Evolutionary conservation across 2,888 invertebrate species (phyloP).

Genomic region (Cheiracanthium punctorium): DNA sequence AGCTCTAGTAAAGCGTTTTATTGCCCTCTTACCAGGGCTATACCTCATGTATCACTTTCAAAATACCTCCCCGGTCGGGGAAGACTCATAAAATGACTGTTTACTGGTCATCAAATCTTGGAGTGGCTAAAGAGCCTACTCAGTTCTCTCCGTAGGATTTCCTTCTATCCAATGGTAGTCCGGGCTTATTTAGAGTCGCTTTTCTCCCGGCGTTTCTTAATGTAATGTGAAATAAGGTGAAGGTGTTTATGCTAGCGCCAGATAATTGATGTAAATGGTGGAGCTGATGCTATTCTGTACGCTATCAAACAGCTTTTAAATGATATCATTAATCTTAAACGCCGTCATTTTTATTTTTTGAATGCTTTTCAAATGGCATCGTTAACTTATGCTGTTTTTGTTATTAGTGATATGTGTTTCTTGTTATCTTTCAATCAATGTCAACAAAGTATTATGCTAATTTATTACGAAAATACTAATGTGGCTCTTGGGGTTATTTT

Average conservation of each 20-base stretch:
- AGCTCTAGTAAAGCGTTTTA: conserved; percentile 54
- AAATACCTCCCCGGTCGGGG: conserved; percentile 43
- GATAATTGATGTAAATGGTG: background rate
- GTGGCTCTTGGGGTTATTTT: too few relatives aligned
- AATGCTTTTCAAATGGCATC: too few relatives aligned
- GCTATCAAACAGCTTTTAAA: too few relatives aligned
- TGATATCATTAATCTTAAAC: too few relatives aligned
- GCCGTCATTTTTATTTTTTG: too few relatives aligned
- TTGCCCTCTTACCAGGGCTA: conserved; percentile 23
- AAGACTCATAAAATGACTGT: conserved; percentile 49
- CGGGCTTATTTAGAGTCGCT: background rate
- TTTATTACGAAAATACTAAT: too few relatives aligned
- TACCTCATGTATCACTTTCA: conserved; percentile 43
- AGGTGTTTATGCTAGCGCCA: background rate
- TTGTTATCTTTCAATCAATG: too few relatives aligned
- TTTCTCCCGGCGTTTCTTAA: background rate
- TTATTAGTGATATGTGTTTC: too few relatives aligned
- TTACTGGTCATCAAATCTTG: conserved; percentile 63
- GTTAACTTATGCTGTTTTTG: too few relatives aligned
- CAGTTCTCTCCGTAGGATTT: conserved; percentile 35
- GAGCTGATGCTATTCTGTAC: background rate
- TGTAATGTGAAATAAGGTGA: background rate
- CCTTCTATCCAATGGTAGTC: conserved; percentile 43
- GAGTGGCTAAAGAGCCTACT: conserved; percentile 27
- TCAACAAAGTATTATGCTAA: too few relatives aligned